Percentiles rank a stretch among this genome's conserved stretches.
These are phyloP conservation scores for Channa argus DNA, from an alignment of 2,113 vertebrate genomes.

Conservation along the genomic window DNA sequence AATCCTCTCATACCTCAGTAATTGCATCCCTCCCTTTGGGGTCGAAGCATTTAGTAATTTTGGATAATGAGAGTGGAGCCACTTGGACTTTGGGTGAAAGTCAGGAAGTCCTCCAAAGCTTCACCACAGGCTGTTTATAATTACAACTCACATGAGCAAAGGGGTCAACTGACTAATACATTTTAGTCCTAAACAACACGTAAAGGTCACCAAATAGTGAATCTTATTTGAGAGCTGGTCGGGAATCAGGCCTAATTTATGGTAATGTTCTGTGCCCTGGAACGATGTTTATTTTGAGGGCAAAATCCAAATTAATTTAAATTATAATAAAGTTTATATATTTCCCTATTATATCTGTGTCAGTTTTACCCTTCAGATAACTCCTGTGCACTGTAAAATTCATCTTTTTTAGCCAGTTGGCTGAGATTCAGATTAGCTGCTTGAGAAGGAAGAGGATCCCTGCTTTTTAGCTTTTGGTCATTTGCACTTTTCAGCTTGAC, in stretches of 20 bases:
- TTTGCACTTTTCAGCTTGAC: conserved; percentile 46
- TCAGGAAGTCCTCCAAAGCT: conserved; percentile 47
- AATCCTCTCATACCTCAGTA: not conserved
- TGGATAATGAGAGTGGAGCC: conserved; percentile 43
- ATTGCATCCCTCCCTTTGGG: not conserved
- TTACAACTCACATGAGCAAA: conserved; percentile 54
- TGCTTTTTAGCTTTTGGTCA: conserved; percentile 26
- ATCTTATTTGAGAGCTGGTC: conserved; percentile 15
- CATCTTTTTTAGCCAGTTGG: conserved; percentile 58
- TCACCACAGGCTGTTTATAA: conserved; percentile 46
- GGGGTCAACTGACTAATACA: conserved; percentile 27
- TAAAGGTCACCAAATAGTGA: conserved; percentile 49
- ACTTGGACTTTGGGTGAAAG: conserved; percentile 40
- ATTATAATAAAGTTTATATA: conserved; percentile 47
- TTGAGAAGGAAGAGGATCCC: conserved; percentile 39
- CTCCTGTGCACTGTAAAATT: conserved; percentile 48
- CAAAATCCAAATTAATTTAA: conserved; percentile 49
- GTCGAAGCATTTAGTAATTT: conserved; percentile 15
- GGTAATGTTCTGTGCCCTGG: conserved; percentile 44
- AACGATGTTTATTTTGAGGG: conserved; percentile 64
- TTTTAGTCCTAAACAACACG: conserved; percentile 28
- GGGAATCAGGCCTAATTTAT: conserved; percentile 54
- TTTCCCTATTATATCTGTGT: conserved; percentile 47
- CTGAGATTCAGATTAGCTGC: conserved; percentile 30
- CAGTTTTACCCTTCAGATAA: conserved; percentile 52